A percentile compares a stretch with the other conserved stretches of the same genome.
These are phyloP conservation scores for Colletes latitarsis DNA, from an alignment of 1,140 invertebrate genomes.

Conservation along the genomic window DNA sequence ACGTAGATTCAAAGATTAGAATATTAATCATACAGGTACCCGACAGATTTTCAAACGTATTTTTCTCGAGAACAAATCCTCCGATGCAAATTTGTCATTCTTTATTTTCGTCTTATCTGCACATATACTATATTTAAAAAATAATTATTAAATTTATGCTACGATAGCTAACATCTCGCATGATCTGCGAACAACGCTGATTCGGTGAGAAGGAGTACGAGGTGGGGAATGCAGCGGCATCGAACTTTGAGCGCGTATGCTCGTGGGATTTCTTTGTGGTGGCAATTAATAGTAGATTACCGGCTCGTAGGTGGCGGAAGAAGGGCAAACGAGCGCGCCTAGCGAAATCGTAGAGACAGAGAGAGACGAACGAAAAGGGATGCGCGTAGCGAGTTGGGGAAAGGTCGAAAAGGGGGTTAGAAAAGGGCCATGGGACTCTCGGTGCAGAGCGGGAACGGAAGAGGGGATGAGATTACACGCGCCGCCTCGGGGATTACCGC, in stretches of 20 bases:
- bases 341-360: slow-evolving; percentile 3
- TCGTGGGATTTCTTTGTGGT: slow-evolving; percentile 76
- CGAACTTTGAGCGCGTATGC: slow-evolving; percentile 65
- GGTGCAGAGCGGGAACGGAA: slow-evolving; percentile 24
- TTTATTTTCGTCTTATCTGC: no score
- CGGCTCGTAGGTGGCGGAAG: slow-evolving; percentile 56
- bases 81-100: no score
- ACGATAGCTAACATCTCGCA: no score
- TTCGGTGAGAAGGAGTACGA: not conserved
- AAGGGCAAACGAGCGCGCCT: slow-evolving; percentile 46
- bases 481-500: slow-evolving; percentile 76
- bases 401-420: slow-evolving; percentile 58
- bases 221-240: slow-evolving; percentile 47
- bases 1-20: no score
- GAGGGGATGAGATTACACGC: slow-evolving; percentile 73
- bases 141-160: no score
- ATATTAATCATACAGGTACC: no score
- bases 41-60: no score
- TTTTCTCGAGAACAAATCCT: no score
- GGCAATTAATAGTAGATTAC: slow-evolving; percentile 81
- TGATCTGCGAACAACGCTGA: not conserved
- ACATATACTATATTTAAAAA: no score
- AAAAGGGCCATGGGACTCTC: slow-evolving; percentile 51
- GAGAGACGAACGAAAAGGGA: slow-evolving; percentile 18
- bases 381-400: slow-evolving; percentile 35